Percentiles rank a stretch among this genome's conserved stretches.
phyloP scores from a whole-genome alignment of 92 coral and sea anemone species.

The Siderastrea radians region DNA sequence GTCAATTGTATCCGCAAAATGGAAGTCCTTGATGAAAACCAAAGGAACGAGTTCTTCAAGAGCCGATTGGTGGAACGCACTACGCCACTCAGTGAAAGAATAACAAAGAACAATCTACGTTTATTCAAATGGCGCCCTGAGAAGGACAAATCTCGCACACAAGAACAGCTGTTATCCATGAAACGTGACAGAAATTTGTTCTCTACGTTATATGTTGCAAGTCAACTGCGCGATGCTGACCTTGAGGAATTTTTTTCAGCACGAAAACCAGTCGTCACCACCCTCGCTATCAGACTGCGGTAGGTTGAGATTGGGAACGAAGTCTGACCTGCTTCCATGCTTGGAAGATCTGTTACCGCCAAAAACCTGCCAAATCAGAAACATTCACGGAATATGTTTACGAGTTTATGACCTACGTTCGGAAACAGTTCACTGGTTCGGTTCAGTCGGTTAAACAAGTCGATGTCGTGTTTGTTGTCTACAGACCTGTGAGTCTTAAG shows the following conservation, averaged over 20 bases:
- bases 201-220: neutral
- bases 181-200: neutral
- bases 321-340: neutral
- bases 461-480: neutral
- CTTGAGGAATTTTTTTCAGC: neutral
- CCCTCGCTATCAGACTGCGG: neutral
- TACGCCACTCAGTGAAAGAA: neutral
- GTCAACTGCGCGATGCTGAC: conserved; percentile 5
- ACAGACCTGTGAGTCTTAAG: neutral
- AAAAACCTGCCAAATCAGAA: neutral
- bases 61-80: neutral
- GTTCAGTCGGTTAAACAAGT: neutral
- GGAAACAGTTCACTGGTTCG: too few species aligned
- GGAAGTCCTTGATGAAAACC: neutral
- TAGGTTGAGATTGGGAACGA: neutral
- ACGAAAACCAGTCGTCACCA: neutral
- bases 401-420: neutral
- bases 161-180: neutral
- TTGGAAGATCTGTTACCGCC: neutral
- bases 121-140: neutral
- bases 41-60: neutral
- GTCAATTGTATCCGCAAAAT: neutral
- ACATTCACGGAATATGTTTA: neutral
- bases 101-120: neutral
- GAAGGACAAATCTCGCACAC: neutral